phyloP scores from a whole-genome alignment of 2,113 vertebrate species.

The Gymnarchus niloticus region DNA sequence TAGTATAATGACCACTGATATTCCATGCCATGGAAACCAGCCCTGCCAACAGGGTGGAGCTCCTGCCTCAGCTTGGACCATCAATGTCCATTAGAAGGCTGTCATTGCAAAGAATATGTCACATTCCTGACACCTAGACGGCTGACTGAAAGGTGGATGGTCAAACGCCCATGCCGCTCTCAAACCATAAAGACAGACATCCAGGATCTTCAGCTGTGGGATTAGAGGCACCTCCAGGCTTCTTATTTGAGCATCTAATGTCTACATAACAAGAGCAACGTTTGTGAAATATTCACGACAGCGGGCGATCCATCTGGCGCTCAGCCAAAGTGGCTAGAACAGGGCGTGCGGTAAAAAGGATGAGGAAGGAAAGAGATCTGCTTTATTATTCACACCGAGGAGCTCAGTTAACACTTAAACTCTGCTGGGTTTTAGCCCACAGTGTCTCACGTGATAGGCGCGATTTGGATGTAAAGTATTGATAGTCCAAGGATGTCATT shows the following conservation, averaged over 20 bases:
- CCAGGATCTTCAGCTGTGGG: slow-evolving; percentile 33
- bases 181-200: slow-evolving; percentile 37
- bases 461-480: slow-evolving; percentile 65
- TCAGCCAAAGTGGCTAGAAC: slow-evolving; percentile 62
- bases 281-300: slow-evolving; percentile 60
- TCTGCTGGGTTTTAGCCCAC: slow-evolving; percentile 54
- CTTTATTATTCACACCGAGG: slow-evolving; percentile 69
- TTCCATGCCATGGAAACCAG: too few relatives aligned
- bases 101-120: slow-evolving; percentile 15
- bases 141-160: slow-evolving; percentile 12
- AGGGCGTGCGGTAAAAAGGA: slow-evolving; percentile 23
- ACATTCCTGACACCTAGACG: slow-evolving; percentile 3
- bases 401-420: slow-evolving; percentile 63
- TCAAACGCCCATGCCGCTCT: slow-evolving; percentile 21
- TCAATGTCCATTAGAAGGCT: not conserved
- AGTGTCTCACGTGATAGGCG: slow-evolving; percentile 59
- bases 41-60: not conserved
- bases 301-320: slow-evolving; percentile 55
- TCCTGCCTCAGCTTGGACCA: not conserved
- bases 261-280: slow-evolving; percentile 42
- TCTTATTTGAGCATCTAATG: slow-evolving; percentile 48
- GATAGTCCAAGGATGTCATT: slow-evolving; percentile 59
- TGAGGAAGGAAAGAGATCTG: slow-evolving; percentile 36
- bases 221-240: slow-evolving; percentile 39
- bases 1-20: not conserved